Conservation (phyloP, 2,113 vertebrate genomes). For the Opisthocomus hoazin region DNA sequence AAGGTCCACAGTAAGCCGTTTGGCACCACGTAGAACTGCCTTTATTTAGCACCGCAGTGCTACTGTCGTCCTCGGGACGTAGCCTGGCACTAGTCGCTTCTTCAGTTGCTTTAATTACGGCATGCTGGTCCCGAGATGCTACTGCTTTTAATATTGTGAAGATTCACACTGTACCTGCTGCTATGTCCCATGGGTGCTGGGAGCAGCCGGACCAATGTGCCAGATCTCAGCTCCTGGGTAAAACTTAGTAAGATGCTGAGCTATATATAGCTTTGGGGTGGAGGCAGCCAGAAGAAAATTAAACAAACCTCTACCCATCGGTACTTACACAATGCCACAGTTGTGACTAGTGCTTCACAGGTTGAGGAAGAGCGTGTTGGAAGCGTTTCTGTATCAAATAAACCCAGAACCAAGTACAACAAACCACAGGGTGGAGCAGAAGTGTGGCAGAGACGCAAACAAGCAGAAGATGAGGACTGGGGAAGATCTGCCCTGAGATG, state of each 20-base stretch:
- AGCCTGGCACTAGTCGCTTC: not conserved
- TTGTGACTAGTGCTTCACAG: not conserved
- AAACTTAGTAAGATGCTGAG: not conserved
- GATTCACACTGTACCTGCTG: not conserved
- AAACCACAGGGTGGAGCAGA: not conserved
- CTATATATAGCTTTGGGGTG: rapidly evolving
- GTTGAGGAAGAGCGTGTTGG: not conserved
- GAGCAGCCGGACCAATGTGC: not conserved
- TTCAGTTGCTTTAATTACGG: not conserved
- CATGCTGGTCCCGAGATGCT: not conserved
- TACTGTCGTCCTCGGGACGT: not conserved
- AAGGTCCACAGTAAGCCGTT: not conserved
- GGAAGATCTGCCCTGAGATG: not conserved
- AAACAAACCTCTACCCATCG: not conserved
- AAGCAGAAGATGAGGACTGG: not conserved
- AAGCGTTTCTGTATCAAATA: not conserved
- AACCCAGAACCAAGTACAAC: not conserved
- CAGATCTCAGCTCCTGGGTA: not conserved
- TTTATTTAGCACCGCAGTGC: not conserved
- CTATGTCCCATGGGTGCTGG: not conserved
- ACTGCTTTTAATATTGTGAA: not conserved
- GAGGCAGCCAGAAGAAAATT: not conserved
- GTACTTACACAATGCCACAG: not conserved
- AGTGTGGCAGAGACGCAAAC: not conserved
- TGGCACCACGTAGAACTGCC: not conserved